These are phyloP conservation scores for Drosophila demipolita DNA, from an alignment of 2,888 invertebrate genomes.

Conservation along the genomic window DNA sequence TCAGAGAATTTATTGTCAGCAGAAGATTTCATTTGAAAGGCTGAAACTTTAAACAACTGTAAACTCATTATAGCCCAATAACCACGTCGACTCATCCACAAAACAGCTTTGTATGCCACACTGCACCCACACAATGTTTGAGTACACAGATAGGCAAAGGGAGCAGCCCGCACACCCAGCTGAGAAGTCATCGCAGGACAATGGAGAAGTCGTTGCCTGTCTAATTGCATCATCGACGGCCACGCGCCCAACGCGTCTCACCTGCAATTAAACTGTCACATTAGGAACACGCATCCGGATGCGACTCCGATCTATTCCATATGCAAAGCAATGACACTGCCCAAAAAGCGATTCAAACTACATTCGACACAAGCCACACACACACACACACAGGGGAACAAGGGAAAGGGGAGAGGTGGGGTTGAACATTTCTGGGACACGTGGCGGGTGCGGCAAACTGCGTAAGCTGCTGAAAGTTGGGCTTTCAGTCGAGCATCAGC, in stretches of 20 bases:
- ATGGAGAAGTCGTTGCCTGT: conserved; percentile 72
- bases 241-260: conserved; percentile 77
- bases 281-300: conserved; percentile 59
- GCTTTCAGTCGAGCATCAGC: conserved; percentile 17
- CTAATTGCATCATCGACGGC: conserved; percentile 74
- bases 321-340: conserved; percentile 74
- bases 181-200: conserved; percentile 75
- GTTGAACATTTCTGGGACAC: conserved; percentile 47
- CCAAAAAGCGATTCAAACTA: conserved; percentile 72
- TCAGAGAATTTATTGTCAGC: not conserved
- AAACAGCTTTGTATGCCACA: conserved; percentile 48
- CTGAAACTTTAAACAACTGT: conserved; percentile 9
- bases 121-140: conserved; percentile 41
- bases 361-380: conserved; percentile 21
- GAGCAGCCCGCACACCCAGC: conserved; percentile 26
- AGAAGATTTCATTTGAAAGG: conserved; percentile 2
- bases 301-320: conserved; percentile 23
- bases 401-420: not conserved
- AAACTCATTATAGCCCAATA: conserved; percentile 50
- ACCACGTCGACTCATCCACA: conserved; percentile 18
- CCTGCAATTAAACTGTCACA: conserved; percentile 84
- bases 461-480: conserved; percentile 50
- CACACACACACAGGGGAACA: not conserved
- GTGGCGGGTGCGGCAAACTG: conserved; percentile 54
- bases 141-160: conserved; percentile 4